phyloP scores from a whole-genome alignment of 2,113 vertebrate species.

The Periophthalmus modestus region DNA sequence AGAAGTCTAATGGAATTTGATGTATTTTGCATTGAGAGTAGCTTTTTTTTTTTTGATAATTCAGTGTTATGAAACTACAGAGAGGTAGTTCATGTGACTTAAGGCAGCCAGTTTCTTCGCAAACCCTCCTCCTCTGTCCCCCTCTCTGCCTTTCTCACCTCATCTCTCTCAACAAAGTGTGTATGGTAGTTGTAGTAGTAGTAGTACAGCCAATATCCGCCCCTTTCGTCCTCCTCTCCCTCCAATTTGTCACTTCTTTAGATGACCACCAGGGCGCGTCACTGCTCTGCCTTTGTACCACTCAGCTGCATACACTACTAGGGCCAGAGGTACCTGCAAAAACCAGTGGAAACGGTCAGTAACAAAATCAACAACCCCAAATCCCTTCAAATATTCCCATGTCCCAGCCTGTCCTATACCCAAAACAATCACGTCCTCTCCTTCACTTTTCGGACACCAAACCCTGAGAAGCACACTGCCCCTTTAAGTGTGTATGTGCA shows the following conservation, averaged over 20 bases:
- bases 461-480: constrained; percentile 26
- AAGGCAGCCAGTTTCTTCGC: constrained; percentile 9
- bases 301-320: constrained; percentile 52
- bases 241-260: constrained; percentile 50
- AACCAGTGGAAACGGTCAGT: constrained; percentile 67
- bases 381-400: constrained; percentile 9
- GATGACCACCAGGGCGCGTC: constrained; percentile 55
- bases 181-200: constrained; percentile 42
- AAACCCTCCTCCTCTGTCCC: constrained; percentile 16
- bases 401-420: neutral
- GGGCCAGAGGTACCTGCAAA: constrained; percentile 54
- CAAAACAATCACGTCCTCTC: neutral
- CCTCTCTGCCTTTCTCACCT: constrained; percentile 35
- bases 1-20: neutral
- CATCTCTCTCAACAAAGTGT: constrained; percentile 42
- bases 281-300: constrained; percentile 33
- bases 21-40: constrained; percentile 4
- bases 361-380: constrained; percentile 29
- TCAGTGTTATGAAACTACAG: neutral
- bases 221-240: constrained; percentile 38
- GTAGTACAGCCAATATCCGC: constrained; percentile 38
- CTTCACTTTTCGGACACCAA: neutral
- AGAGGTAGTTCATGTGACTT: neutral
- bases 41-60: neutral
- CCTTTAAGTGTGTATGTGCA: constrained; percentile 8